Evolutionary conservation across 2,888 invertebrate genomes (phyloP).

Genomic region (Folsomia candida): DNA sequence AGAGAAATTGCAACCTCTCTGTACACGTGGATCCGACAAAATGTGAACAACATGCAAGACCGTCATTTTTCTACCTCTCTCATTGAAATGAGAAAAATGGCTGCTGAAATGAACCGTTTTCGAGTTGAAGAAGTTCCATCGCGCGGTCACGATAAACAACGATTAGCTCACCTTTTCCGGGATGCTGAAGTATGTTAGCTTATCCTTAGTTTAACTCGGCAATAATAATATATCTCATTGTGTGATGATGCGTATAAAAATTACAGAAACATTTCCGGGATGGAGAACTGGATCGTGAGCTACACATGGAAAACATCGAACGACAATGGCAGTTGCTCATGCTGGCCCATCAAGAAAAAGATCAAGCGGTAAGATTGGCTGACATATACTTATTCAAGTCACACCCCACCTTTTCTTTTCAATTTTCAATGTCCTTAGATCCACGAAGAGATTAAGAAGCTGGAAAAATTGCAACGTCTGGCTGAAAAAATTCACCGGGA

Average conservation of each 20-base stretch:
- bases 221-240: slow-evolving; percentile 4
- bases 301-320: slow-evolving; percentile 82
- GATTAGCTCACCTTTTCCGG: slow-evolving; percentile 79
- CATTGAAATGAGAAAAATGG: slow-evolving; percentile 91
- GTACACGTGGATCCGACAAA: slow-evolving; percentile 88
- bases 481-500: slow-evolving; percentile 79
- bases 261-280: slow-evolving; percentile 80
- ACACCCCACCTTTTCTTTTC: too few relatives aligned
- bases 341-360: slow-evolving; percentile 85
- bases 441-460: slow-evolving; percentile 82
- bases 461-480: slow-evolving; percentile 85
- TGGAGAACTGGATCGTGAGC: slow-evolving; percentile 82
- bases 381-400: too few relatives aligned
- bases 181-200: slow-evolving; percentile 65
- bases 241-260: too few relatives aligned
- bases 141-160: slow-evolving; percentile 83
- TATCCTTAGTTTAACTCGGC: neutral
- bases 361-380: too few relatives aligned
- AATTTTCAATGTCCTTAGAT: too few relatives aligned
- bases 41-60: slow-evolving; percentile 80
- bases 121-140: slow-evolving; percentile 91
- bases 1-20: slow-evolving; percentile 82
- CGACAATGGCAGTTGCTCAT: slow-evolving; percentile 84
- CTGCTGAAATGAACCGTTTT: slow-evolving; percentile 87
- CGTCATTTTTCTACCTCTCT: slow-evolving; percentile 88